Conservation (phyloP, 2,797 vertebrate species). For the Centropyge bicolor region DNA sequence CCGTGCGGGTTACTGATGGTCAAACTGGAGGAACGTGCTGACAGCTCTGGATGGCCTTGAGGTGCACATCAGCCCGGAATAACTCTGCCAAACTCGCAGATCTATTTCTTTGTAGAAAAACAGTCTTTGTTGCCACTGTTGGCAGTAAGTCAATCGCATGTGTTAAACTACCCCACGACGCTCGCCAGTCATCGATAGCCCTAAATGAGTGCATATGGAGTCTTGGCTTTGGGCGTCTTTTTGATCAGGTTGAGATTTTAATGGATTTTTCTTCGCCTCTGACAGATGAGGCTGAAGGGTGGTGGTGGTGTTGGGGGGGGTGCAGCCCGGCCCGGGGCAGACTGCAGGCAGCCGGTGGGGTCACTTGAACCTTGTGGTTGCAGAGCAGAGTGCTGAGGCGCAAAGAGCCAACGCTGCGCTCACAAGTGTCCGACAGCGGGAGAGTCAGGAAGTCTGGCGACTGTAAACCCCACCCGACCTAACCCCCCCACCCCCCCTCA, state of each 20-base stretch:
- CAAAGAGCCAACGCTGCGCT: constrained; percentile 83
- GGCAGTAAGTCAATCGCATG: constrained; percentile 87
- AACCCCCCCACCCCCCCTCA: constrained; percentile 35
- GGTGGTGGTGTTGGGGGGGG: neutral
- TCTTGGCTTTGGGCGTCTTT: constrained; percentile 75
- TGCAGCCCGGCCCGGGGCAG: constrained; percentile 73
- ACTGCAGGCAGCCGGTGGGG: constrained; percentile 83
- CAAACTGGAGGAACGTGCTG: constrained; percentile 67
- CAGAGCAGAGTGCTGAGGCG: constrained; percentile 85
- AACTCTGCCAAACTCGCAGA: constrained; percentile 76
- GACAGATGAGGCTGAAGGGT: constrained; percentile 69
- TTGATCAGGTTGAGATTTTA: constrained; percentile 87
- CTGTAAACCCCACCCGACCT: constrained; percentile 82
- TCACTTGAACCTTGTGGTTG: constrained; percentile 92
- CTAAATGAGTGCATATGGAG: constrained; percentile 86
- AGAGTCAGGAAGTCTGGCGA: constrained; percentile 95
- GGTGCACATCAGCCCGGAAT: constrained; percentile 66
- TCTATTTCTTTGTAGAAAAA: constrained; percentile 64
- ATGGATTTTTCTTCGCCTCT: constrained; percentile 85
- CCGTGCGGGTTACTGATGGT: constrained; percentile 48
- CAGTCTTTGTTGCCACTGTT: constrained; percentile 84
- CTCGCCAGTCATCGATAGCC: constrained; percentile 84
- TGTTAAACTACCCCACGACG: constrained; percentile 81
- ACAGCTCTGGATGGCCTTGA: constrained; percentile 73
- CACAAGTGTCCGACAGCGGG: constrained; percentile 85